Percentiles rank a stretch among this genome's conserved stretches.
Conservation (phyloP, 2,113 vertebrate genomes). For the Platichthys stellatus region DNA sequence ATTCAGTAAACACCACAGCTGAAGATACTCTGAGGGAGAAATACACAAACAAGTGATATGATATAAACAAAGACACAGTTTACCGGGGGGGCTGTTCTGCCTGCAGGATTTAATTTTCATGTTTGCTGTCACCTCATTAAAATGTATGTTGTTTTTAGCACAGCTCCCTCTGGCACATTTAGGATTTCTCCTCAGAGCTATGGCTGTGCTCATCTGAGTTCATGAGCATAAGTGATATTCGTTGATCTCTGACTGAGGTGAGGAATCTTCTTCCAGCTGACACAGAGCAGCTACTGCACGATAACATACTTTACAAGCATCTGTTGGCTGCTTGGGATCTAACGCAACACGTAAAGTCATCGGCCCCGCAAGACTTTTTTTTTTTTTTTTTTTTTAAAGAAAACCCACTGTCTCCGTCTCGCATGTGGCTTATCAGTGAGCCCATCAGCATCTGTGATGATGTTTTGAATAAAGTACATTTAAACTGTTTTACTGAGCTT, state of each 20-base stretch:
- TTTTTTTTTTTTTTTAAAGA: too few relatives aligned
- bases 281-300: neutral
- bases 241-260: too few relatives aligned
- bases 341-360: neutral
- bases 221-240: neutral
- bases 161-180: neutral
- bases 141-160: neutral
- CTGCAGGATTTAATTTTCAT: conserved; percentile 23
- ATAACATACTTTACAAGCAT: neutral
- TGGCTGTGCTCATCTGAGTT: neutral
- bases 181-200: neutral
- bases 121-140: conserved; percentile 2
- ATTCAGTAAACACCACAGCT: neutral
- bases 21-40: too few relatives aligned
- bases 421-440: neutral
- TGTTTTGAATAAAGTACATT: neutral
- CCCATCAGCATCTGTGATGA: neutral
- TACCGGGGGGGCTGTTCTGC: neutral
- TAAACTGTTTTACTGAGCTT: neutral
- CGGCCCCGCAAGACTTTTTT: neutral
- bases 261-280: neutral
- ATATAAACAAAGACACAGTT: neutral
- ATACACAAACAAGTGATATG: neutral
- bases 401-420: neutral
- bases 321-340: neutral